Percentiles rank a stretch among this genome's conserved stretches.
These are phyloP conservation scores for Nomada flava DNA, from an alignment of 2,888 invertebrate species.

Conservation along the genomic window DNA sequence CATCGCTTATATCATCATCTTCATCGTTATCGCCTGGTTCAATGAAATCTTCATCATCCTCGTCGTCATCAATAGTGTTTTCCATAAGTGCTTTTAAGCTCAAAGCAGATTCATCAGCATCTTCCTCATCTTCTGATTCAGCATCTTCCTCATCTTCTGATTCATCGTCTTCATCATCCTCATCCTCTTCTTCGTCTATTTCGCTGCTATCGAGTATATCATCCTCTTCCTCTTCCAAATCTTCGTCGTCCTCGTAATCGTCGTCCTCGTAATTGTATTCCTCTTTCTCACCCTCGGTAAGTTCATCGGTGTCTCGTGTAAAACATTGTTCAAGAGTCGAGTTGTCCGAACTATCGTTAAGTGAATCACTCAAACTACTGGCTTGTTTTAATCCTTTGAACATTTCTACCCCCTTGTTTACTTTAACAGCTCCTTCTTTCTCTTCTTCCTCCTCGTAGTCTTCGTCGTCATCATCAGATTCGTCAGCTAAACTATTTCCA, in stretches of 20 bases:
- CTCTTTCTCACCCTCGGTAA: conserved; percentile 26
- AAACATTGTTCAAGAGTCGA: not conserved
- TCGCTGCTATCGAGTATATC: conserved; percentile 20
- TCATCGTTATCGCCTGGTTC: conserved; percentile 69
- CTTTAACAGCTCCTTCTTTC: not conserved
- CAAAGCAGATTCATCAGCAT: conserved; percentile 54
- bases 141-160: conserved; percentile 33
- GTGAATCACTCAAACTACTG: conserved; percentile 19
- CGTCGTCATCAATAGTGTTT: conserved; percentile 74
- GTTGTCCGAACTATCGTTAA: conserved; percentile 44
- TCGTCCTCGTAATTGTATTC: conserved; percentile 14
- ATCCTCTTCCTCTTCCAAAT: conserved; percentile 37
- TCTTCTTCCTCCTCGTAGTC: conserved; percentile 46
- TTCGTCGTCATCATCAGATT: conserved; percentile 61
- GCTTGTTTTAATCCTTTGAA: conserved; percentile 46
- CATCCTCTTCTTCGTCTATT: conserved; percentile 46
- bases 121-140: conserved; percentile 36
- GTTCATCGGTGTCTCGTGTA: conserved; percentile 51
- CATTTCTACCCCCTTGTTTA: conserved; percentile 58
- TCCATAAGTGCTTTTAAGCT: conserved; percentile 74
- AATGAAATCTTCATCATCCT: conserved; percentile 69
- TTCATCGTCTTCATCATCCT: conserved; percentile 20
- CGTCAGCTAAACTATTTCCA: conserved; percentile 59
- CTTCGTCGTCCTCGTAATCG: not conserved
- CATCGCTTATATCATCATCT: conserved; percentile 70